Conservation (phyloP, 1,140 invertebrate species). For the Leptestheria dahalacensis region DNA sequence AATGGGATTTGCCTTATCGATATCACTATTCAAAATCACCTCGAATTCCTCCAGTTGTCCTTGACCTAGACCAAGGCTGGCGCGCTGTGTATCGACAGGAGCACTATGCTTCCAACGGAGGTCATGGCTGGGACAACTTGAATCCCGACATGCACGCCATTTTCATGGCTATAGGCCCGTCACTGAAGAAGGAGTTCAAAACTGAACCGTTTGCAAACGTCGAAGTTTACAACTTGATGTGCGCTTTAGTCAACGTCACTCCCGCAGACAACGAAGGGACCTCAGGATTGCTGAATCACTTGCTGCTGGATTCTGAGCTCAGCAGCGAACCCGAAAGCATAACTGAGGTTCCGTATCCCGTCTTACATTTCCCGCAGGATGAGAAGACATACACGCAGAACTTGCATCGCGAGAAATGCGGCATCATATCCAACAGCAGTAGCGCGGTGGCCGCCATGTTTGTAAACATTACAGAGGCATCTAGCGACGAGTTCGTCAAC, state of each 20-base stretch:
- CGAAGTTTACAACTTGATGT: slow-evolving; percentile 34
- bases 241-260: slow-evolving; percentile 28
- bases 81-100: background rate
- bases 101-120: background rate
- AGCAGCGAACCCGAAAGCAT: background rate
- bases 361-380: background rate
- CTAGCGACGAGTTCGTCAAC: background rate
- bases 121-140: slow-evolving; percentile 15
- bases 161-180: slow-evolving; percentile 32
- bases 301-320: too few species aligned
- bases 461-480: background rate
- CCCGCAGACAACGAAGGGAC: slow-evolving; percentile 29
- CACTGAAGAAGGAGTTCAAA: slow-evolving; percentile 24
- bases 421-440: background rate
- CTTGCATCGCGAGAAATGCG: background rate
- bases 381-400: background rate
- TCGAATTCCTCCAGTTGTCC: slow-evolving; percentile 3
- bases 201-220: slow-evolving; percentile 28
- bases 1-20: slow-evolving; percentile 6
- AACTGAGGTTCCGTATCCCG: background rate
- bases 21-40: background rate
- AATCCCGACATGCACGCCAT: slow-evolving; percentile 25
- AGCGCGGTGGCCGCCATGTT: background rate
- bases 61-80: slow-evolving; percentile 7
- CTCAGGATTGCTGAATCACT: slow-evolving; percentile 16